Evolutionary conservation across 2,113 vertebrate species (phyloP).

Genomic region (Gambusia affinis): DNA sequence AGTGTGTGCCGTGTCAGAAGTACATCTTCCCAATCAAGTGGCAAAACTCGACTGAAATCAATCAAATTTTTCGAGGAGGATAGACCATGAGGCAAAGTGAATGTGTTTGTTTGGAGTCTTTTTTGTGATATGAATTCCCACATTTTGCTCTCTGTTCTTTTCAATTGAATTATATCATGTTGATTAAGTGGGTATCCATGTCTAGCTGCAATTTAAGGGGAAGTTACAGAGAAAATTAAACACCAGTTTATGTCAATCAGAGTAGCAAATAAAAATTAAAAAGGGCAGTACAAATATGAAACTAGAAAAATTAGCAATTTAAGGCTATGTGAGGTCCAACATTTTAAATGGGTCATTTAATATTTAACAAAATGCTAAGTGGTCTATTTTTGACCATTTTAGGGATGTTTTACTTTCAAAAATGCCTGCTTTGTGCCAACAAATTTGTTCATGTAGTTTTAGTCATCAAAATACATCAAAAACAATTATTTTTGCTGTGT

Average conservation of each 20-base stretch:
- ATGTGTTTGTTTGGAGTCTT: conserved; percentile 10
- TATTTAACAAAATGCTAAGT: too few species aligned
- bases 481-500: background rate
- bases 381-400: background rate
- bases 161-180: background rate
- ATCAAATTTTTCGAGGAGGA: conserved; percentile 13
- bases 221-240: conserved; percentile 15
- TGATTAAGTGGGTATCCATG: background rate
- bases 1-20: conserved; percentile 5
- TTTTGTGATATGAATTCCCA: background rate
- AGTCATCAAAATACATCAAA: background rate
- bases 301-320: too few species aligned
- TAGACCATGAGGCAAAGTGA: background rate
- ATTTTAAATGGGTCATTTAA: too few species aligned
- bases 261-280: background rate
- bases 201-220: conserved; percentile 31
- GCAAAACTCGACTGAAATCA: conserved; percentile 27
- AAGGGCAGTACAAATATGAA: too few species aligned
- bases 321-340: too few species aligned
- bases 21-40: conserved; percentile 26
- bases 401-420: background rate
- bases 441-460: background rate
- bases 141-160: conserved; percentile 2
- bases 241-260: too few species aligned
- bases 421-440: background rate